phyloP scores from a whole-genome alignment of 53 echinoderm and acorn worm species.

The Hippasteria phrygiana region DNA sequence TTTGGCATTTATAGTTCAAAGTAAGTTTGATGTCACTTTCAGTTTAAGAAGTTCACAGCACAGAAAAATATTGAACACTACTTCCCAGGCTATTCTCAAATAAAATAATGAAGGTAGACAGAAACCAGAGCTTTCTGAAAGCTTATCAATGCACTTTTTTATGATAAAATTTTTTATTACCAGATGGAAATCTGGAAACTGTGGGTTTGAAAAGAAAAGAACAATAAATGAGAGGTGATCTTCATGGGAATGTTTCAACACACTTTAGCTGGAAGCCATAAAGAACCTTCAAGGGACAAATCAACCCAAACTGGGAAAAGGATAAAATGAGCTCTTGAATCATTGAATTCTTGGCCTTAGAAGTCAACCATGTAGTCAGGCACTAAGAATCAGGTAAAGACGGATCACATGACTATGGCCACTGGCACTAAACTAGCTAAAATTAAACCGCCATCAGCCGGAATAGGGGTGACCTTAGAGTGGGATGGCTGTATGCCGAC shows the following conservation, averaged over 20 bases:
- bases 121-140: too few species aligned
- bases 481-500: not conserved
- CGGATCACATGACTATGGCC: not conserved
- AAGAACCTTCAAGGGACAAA: not conserved
- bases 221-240: slow-evolving; percentile 12
- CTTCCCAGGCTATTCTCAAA: too few species aligned
- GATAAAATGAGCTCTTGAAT: not conserved
- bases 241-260: slow-evolving; percentile 11
- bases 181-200: too few species aligned
- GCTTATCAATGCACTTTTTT: too few species aligned
- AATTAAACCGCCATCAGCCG: slow-evolving; percentile 55
- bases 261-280: slow-evolving; percentile 18
- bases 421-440: slow-evolving; percentile 26
- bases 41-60: too few species aligned
- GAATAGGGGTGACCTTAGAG: slow-evolving; percentile 45
- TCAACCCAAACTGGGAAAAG: not conserved
- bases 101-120: too few species aligned
- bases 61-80: too few species aligned
- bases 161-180: too few species aligned
- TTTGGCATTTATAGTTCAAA: too few species aligned
- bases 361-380: slow-evolving; percentile 24
- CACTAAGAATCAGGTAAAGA: not conserved
- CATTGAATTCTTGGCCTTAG: not conserved
- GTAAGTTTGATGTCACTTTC: too few species aligned
- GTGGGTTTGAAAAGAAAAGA: too few species aligned